These are phyloP conservation scores for Eurytoma californica DNA, from an alignment of 2,888 invertebrate species.

Conservation along the genomic window DNA sequence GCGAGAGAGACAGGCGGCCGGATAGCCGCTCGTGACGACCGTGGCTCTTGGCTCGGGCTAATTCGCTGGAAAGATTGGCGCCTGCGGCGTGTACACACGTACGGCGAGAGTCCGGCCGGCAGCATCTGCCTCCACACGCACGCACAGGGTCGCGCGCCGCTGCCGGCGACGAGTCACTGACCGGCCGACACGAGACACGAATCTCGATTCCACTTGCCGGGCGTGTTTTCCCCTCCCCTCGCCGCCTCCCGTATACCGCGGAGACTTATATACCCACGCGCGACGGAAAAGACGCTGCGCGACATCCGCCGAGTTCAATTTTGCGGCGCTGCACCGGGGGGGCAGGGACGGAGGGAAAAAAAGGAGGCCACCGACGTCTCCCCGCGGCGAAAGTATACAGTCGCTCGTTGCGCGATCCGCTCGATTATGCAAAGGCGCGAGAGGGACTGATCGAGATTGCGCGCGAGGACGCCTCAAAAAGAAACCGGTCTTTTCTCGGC, in stretches of 20 bases:
- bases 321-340: background rate
- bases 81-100: conserved; percentile 28
- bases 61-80: conserved; percentile 38
- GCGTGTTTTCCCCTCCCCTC: conserved; percentile 46
- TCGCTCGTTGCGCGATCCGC: background rate
- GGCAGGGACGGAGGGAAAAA: background rate
- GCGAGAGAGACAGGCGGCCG: background rate
- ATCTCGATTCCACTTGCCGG: conserved; percentile 60
- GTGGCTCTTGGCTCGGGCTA: background rate
- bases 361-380: too few species aligned
- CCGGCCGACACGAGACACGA: conserved; percentile 61
- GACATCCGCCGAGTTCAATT: background rate
- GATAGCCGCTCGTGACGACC: background rate
- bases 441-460: too few species aligned
- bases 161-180: conserved; percentile 58
- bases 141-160: conserved; percentile 54
- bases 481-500: background rate
- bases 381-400: conserved; percentile 15
- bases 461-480: too few species aligned
- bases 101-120: background rate
- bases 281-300: background rate
- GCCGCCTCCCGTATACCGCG: background rate
- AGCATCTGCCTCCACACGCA: conserved; percentile 13
- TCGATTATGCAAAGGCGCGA: background rate
- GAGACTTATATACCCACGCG: background rate